A percentile compares a stretch with the other conserved stretches of the same genome.
phyloP scores from a whole-genome alignment of 2,113 vertebrate species.

The Boleophthalmus pectinirostris region DNA sequence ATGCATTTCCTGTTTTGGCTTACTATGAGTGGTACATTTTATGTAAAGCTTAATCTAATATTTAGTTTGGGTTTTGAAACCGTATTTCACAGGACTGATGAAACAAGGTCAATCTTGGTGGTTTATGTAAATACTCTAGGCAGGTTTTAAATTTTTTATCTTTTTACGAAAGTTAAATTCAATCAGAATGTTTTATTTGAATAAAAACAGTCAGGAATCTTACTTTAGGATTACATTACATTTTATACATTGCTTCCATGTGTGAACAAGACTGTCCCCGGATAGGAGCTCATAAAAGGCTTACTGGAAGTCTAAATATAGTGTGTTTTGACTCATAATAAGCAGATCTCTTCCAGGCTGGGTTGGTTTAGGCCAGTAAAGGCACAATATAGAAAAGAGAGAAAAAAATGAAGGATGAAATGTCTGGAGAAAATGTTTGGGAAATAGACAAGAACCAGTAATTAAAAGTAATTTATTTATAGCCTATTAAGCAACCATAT shows the following conservation, averaged over 20 bases:
- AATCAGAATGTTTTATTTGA: no score
- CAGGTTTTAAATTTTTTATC: no score
- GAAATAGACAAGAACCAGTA: neutral
- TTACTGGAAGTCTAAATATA: slow-evolving; percentile 4
- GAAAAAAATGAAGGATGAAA: slow-evolving; percentile 3
- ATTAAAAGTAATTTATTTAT: neutral
- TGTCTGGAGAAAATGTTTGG: neutral
- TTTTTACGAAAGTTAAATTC: no score
- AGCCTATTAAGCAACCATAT: neutral
- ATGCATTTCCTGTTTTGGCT: neutral
- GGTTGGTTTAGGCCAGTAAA: neutral
- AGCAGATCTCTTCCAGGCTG: neutral
- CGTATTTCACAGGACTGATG: no score
- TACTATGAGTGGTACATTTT: no score
- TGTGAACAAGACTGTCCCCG: neutral
- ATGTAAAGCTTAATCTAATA: no score
- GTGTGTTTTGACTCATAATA: slow-evolving; percentile 3
- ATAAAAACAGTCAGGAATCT: no score
- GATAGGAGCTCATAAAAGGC: neutral
- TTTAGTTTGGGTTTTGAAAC: no score
- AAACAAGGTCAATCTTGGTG: no score
- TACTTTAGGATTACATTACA: no score
- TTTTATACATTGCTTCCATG: neutral
- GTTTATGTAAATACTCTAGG: no score
- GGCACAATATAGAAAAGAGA: neutral